Percentiles rank a stretch among this genome's conserved stretches.
These are phyloP conservation scores for Drosophila conformis DNA, from an alignment of 2,888 invertebrate species.

Conservation along the genomic window DNA sequence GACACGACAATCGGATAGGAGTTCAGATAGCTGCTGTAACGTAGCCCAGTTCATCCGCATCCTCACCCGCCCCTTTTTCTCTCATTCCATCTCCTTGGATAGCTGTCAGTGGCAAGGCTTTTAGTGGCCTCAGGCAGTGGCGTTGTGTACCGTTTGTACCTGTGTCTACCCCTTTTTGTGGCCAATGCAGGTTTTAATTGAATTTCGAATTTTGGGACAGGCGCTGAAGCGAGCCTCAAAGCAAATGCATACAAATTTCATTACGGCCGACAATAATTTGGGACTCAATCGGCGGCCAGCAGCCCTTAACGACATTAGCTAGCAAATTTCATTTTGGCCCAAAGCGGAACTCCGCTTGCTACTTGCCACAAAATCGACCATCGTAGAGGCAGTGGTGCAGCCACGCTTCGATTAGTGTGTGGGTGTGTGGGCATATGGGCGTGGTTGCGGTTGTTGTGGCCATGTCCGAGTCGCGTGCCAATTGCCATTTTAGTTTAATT, in stretches of 20 bases:
- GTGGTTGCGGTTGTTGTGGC: slow-evolving; percentile 14
- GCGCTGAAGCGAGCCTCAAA: slow-evolving; percentile 22
- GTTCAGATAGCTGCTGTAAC: slow-evolving; percentile 8
- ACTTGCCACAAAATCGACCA: slow-evolving; percentile 14
- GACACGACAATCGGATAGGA: slow-evolving; percentile 4
- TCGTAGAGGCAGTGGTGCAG: neutral
- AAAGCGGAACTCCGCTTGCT: slow-evolving; percentile 6
- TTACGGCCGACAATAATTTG: slow-evolving; percentile 51
- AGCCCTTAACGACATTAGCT: slow-evolving; percentile 62
- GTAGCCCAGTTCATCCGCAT: neutral
- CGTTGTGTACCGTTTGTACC: slow-evolving; percentile 26
- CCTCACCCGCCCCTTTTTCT: neutral
- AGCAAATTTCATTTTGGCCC: slow-evolving; percentile 58
- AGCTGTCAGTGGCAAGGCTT: slow-evolving; percentile 17
- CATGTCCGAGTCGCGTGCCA: slow-evolving; percentile 60
- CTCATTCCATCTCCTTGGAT: no score
- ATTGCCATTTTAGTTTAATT: slow-evolving; percentile 72
- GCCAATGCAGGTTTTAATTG: slow-evolving; percentile 66
- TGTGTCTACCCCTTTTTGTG: slow-evolving; percentile 13
- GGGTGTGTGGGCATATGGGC: neutral
- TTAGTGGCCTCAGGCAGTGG: slow-evolving; percentile 6
- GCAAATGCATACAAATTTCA: slow-evolving; percentile 52
- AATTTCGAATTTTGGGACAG: slow-evolving; percentile 60
- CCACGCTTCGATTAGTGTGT: neutral
- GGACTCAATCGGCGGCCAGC: slow-evolving; percentile 27